Evolutionary conservation across 2,888 invertebrate species (phyloP).

Genomic region (Spodoptera littoralis): DNA sequence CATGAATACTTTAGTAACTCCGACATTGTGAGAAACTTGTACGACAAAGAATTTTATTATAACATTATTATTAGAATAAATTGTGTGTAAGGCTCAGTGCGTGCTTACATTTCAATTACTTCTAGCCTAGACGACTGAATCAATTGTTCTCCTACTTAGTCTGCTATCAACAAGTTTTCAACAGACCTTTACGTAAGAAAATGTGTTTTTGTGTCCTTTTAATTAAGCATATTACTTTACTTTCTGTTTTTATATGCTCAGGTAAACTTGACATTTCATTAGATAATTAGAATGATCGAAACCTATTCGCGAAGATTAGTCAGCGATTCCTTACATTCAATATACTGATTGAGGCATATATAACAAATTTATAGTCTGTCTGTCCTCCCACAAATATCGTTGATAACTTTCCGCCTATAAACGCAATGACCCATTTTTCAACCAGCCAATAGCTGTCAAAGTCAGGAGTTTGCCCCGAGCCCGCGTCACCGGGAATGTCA

Average conservation of each 20-base stretch:
- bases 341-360: no score
- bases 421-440: slow-evolving; percentile 50
- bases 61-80: slow-evolving; percentile 26
- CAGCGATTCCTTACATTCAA: no score
- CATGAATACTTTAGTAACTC: slow-evolving; percentile 46
- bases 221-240: no score
- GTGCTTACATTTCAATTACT: slow-evolving; percentile 10
- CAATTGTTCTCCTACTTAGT: no score
- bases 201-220: no score
- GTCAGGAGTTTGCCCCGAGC: slow-evolving; percentile 26
- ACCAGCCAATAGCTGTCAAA: slow-evolving; percentile 49
- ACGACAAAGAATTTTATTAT: slow-evolving; percentile 31
- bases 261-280: no score
- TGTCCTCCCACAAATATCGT: slow-evolving; percentile 20
- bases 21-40: slow-evolving; percentile 32
- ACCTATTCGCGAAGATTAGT: no score
- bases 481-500: slow-evolving; percentile 26
- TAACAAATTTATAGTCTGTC: background rate
- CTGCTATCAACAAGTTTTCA: no score
- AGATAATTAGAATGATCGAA: no score
- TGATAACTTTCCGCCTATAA: slow-evolving; percentile 27
- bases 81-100: slow-evolving; percentile 13
- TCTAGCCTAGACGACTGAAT: background rate
- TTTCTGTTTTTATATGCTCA: no score
- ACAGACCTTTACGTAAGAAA: no score